Percentiles rank a stretch among this genome's conserved stretches.
Conservation (phyloP, 2,888 invertebrate genomes). For the Calameuta filiformis region DNA sequence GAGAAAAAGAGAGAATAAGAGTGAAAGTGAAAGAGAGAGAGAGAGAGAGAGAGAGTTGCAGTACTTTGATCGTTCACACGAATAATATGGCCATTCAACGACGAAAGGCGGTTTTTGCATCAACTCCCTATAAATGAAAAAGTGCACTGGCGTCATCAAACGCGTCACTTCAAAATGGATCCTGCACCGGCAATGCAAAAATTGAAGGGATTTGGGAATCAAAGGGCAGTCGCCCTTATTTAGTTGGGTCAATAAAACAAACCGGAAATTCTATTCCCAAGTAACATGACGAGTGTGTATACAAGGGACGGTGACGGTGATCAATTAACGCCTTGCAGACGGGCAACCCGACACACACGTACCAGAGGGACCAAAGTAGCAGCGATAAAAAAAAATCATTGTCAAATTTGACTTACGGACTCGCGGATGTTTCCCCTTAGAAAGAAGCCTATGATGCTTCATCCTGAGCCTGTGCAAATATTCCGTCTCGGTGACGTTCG, state of each 20-base stretch:
- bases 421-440: slow-evolving; percentile 55
- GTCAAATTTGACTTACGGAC: slow-evolving; percentile 46
- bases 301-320: too few relatives aligned
- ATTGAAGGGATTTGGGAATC: too few relatives aligned
- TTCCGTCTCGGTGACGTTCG: slow-evolving; percentile 26
- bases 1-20: not conserved
- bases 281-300: too few relatives aligned
- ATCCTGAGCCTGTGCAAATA: slow-evolving; percentile 55
- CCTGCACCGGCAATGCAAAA: not conserved
- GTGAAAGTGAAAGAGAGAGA: slow-evolving; percentile 6
- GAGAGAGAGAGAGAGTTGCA: not conserved
- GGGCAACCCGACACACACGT: not conserved
- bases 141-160: slow-evolving; percentile 12
- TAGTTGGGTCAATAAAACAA: too few relatives aligned
- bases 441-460: slow-evolving; percentile 55
- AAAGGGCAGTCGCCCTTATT: too few relatives aligned
- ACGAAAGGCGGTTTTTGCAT: slow-evolving; percentile 33
- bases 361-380: not conserved
- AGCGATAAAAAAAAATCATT: not conserved
- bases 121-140: slow-evolving; percentile 43
- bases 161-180: slow-evolving; percentile 25
- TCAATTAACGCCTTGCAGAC: too few relatives aligned
- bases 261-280: too few relatives aligned
- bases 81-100: slow-evolving; percentile 48
- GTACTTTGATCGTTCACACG: slow-evolving; percentile 47